Evolutionary conservation across 2,888 invertebrate species (phyloP).

Genomic region (Pristionchus arcanus): DNA sequence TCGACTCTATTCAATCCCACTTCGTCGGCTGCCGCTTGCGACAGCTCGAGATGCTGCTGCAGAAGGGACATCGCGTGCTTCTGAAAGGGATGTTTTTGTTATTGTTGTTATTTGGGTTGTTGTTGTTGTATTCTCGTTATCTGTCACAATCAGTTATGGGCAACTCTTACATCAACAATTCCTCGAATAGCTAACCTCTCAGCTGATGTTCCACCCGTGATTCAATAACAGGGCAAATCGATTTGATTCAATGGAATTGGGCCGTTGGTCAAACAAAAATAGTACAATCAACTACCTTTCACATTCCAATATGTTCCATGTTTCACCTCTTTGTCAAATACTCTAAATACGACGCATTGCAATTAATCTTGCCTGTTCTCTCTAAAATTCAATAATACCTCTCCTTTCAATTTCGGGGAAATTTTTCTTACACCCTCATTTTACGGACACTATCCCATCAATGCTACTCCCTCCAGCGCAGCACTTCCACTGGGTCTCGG

Average conservation of each 20-base stretch:
- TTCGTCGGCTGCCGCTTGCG: constrained; percentile 55
- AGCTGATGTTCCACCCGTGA: neutral
- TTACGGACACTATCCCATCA: too few species aligned
- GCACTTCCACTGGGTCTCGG: constrained; percentile 76
- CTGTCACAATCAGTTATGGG: too few species aligned
- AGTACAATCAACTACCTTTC: too few species aligned
- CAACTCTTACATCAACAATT: neutral
- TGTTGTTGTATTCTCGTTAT: too few species aligned
- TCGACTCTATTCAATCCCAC: constrained; percentile 65
- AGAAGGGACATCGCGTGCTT: constrained; percentile 66
- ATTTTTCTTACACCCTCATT: too few species aligned
- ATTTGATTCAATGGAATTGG: too few species aligned
- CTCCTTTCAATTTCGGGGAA: too few species aligned
- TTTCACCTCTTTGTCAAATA: neutral
- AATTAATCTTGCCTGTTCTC: too few species aligned
- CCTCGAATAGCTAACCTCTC: neutral
- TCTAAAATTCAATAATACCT: too few species aligned
- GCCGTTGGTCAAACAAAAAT: too few species aligned
- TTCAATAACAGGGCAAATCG: too few species aligned
- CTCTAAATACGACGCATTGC: neutral
- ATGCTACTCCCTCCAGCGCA: constrained; percentile 64
- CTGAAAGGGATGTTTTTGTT: constrained; percentile 41
- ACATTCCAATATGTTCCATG: neutral
- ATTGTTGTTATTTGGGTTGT: neutral
- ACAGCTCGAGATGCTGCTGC: constrained; percentile 56